Base-by-base conservation (phyloP, 2,113 vertebrate species). In the Silurus glanis region DNA sequence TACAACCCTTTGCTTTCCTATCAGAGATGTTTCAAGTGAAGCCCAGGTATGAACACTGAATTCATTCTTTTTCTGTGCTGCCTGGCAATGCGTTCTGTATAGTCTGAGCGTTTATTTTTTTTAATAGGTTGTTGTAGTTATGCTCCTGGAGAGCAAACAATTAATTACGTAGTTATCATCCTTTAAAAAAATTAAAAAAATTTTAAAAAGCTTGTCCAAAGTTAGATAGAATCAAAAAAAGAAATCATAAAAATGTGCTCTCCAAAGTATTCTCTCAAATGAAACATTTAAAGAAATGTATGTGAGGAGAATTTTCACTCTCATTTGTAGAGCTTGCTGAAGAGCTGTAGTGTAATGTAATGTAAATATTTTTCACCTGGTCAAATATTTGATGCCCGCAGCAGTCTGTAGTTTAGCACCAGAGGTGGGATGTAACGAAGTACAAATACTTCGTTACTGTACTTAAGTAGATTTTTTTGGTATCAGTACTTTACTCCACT, bases 401-500 rank as follows among this genome's bases (percentile, higher is more conserved):
- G 5, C 9, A 4, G 4, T 80, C 55, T 37, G 4, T 8, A 37
- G 79, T 87, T 88, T 85, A 90, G 82, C 84, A 76, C 62, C 86
- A n/a, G n/a, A n/a, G n/a, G n/a, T n/a, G n/a, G n/a, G n/a, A n/a
- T n/a, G n/a, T n/a, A n/a, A n/a, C n/a, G n/a, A n/a, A n/a, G n/a
- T n/a, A n/a, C n/a, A n/a, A n/a, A n/a, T n/a, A n/a, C n/a, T n/a
- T n/a, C n/a, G n/a, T n/a, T n/a, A n/a, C n/a, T n/a, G n/a, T n/a
- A n/a, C n/a, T n/a, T n/a, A n/a, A n/a, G n/a, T n/a, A n/a, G n/a
- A n/a, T n/a, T n/a, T n/a, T n/a, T n/a, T n/a, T n/a, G n/a, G n/a
- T n/a, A n/a, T n/a, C n/a, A n/a, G n/a, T n/a, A n/a, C n/a, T n/a
- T n/a, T n/a, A n/a, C n/a, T n/a, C n/a, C n/a, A n/a, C n/a, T n/a